Conservation (phyloP, 2,888 invertebrate genomes). For the Eretmocerus hayati region DNA sequence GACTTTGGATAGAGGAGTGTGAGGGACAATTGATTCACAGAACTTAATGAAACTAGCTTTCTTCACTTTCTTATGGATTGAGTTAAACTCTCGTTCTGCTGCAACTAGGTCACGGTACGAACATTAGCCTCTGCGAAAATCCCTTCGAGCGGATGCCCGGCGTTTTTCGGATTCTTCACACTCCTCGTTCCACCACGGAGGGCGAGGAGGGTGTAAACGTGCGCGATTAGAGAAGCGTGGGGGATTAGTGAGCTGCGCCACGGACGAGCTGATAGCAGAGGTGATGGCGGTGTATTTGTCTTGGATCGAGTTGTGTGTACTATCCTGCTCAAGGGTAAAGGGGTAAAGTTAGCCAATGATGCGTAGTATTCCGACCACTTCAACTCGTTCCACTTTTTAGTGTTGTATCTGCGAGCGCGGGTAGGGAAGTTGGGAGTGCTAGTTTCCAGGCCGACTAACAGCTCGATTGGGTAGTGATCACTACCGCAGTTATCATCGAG, state of each 20-base stretch:
- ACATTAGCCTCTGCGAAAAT: not conserved
- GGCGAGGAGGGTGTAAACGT: not conserved
- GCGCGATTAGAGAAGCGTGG: not conserved
- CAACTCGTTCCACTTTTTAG: not conserved
- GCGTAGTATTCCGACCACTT: not conserved
- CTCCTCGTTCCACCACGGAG: not conserved
- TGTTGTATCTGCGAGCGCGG: not conserved
- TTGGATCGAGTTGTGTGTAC: not conserved
- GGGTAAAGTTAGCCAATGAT: not conserved
- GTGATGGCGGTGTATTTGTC: not conserved
- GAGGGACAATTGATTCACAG: not conserved
- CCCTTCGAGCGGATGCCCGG: not conserved
- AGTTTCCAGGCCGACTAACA: not conserved
- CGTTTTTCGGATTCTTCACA: not conserved
- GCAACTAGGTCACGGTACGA: not conserved
- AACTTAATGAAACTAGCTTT: not conserved
- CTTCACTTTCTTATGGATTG: not conserved
- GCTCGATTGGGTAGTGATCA: conserved; percentile 8
- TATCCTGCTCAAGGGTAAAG: not conserved
- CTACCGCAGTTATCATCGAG: conserved; percentile 8
- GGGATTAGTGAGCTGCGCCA: not conserved
- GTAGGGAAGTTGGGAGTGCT: no score
- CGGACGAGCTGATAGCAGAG: not conserved
- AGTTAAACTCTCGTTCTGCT: not conserved
- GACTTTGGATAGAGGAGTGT: not conserved